Conservation (phyloP, 2,888 invertebrate species). For the Caenorhabditis panamensis region DNA sequence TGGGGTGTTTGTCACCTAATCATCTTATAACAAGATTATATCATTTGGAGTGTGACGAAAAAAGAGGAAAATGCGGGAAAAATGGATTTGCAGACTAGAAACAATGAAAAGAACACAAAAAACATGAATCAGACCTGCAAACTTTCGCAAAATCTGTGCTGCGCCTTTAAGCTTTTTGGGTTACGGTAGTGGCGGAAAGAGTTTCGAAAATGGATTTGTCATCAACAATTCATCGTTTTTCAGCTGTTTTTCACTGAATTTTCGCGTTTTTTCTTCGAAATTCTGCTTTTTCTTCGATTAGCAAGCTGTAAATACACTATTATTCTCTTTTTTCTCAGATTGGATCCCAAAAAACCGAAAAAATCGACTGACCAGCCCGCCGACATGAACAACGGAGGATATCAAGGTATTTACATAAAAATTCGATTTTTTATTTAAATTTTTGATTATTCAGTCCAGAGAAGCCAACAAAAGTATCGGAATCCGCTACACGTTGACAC, state of each 20-base stretch:
- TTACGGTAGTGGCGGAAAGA: not conserved
- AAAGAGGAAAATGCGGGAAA: not conserved
- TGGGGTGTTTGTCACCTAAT: slow-evolving; percentile 21
- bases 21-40: slow-evolving; percentile 35
- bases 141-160: not conserved
- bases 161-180: slow-evolving; percentile 3
- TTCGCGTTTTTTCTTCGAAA: not conserved
- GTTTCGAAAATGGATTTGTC: not conserved
- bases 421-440: no score
- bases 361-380: not conserved
- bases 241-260: not conserved
- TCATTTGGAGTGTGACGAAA: slow-evolving; percentile 3
- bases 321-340: not conserved
- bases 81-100: not conserved
- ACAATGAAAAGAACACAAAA: no score
- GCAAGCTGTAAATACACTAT: not conserved
- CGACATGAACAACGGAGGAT: slow-evolving; percentile 1
- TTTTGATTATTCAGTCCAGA: no score
- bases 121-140: not conserved
- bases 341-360: not conserved
- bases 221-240: slow-evolving; percentile 12
- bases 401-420: not conserved
- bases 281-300: not conserved
- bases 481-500: not conserved
- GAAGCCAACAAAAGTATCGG: not conserved